Base-by-base conservation (phyloP, 2,888 invertebrate genomes). In the Celastrina argiolus region DNA sequence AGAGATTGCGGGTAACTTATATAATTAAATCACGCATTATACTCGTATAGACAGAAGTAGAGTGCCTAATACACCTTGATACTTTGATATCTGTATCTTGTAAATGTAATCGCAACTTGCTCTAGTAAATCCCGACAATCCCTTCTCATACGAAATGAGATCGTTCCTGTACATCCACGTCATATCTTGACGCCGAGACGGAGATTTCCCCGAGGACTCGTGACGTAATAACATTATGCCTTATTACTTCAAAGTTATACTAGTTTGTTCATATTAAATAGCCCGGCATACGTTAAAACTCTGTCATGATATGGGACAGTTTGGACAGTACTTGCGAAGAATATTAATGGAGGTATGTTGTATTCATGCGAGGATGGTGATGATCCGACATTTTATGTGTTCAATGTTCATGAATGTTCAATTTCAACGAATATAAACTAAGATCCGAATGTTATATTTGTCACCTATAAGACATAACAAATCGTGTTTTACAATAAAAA, bases 181-280 rank as follows among this genome's bases (percentile, higher is more conserved):
- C 75, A 76, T 77, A 77, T 76, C 75, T 79, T 58, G 28, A 41
- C 56, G 36, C 58, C 68, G 71, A 70, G 76, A 76, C 69, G 64
- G 68, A 78, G 74, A 78, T 79, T 79, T 79, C 80, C 80, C 80
- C 26, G n/a, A 67, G 77, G 79, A 74, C 70, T 7, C 28, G 41
- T 65, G 56, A 71, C 68, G 69, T 74, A 76, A 75, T 74, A 76
- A 75, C 76, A 78, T 75, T 78, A 76, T 73, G 69, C 59, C 66
- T 56, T 69, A 69, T 68, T 59, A 69, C 64, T 69, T 66, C 42
- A 58, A 56, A 65, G 41, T 39, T 65, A 58, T 56, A 56, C 36
- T 58, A 56, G 56, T 39, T 61, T 39, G 61, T 36, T 22, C 34
- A 36, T 61, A 61, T 39, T 61, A 61, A 61, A 61, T 61, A 31